A percentile compares a stretch with the other conserved stretches of the same genome.
Evolutionary conservation across 2,797 vertebrate species (phyloP).

Genomic region (Astyanax mexicanus): DNA sequence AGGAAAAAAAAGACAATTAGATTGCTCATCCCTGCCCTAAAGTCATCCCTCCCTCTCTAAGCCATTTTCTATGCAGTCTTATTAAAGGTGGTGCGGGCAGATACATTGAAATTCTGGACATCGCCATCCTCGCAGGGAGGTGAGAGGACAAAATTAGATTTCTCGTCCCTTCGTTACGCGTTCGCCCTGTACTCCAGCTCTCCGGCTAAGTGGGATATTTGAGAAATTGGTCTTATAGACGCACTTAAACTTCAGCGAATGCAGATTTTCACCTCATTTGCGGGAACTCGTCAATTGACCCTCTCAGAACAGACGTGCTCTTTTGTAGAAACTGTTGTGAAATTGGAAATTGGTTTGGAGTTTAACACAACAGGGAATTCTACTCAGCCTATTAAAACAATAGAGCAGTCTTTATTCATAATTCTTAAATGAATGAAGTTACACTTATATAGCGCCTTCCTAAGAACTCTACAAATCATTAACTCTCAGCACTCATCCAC

Average conservation of each 20-base stretch:
- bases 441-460: too few species aligned
- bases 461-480: too few species aligned
- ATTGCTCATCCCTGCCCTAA: background rate
- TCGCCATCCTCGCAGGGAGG: slow-evolving; percentile 24
- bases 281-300: background rate
- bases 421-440: too few species aligned
- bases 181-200: background rate
- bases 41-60: slow-evolving; percentile 22
- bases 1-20: slow-evolving; percentile 34
- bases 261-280: background rate
- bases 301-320: background rate
- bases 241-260: background rate
- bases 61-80: slow-evolving; percentile 14
- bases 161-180: background rate
- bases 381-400: background rate
- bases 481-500: too few species aligned
- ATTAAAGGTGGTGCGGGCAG: background rate
- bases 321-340: too few species aligned
- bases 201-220: background rate
- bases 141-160: slow-evolving; percentile 40
- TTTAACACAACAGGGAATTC: background rate
- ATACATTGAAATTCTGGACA: slow-evolving; percentile 8
- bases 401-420: background rate
- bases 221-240: background rate
- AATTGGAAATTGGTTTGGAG: too few species aligned